Base-by-base conservation (phyloP, 30 jellyfish, hydroid and myxozoan species). In the Euphysa ruthae region DNA sequence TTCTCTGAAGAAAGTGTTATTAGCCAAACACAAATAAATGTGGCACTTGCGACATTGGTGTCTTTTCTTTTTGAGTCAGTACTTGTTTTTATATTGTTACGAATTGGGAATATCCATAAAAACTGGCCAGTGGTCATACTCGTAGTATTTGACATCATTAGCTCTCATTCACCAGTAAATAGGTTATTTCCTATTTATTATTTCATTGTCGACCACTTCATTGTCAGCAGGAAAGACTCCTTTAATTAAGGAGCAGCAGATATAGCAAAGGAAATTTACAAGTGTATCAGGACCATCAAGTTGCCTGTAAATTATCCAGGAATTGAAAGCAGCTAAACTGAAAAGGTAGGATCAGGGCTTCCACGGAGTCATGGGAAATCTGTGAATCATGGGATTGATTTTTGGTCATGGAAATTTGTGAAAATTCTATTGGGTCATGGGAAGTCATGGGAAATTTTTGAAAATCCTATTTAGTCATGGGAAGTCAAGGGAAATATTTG, bases 1-100 rank as follows among this genome's bases (percentile, higher is more conserved):
- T 25, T 49, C 32, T 52, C 21, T 10, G 35, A 69, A 69, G 30
- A 58, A 69, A 1, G 27, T 69, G 58, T 69, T 55, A 55, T 49
- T 69, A 20, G 71, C 18, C 19, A 69, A 4, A 32, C 82, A 69
- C 63, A 69, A 24, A 44, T n/a, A 69, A 8, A 69, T 60, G n/a
- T 69, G 76, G 30, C 82, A 69, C 54, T 51, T 69, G 16, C 76
- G 54, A 35, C 82, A 72, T n/a, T 52, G 20, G 25, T 50, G 32
- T 29, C 30, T 57, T n/a, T 70, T 32, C 16, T 50, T 44, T 2
- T 50, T 44, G 20, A 1, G 32, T 0, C 76, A 63, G 38, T 1
- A 69, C 27, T 31, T 13, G 76, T 63, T 28, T 34, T 63, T 0
- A 42, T 70, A 63, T 32, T 70, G 0, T 21, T 63, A 25, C 32